A percentile compares a stretch with the other conserved stretches of the same genome.
phyloP scores from a whole-genome alignment of 2,113 vertebrate genomes.

The Isichthys henryi region DNA sequence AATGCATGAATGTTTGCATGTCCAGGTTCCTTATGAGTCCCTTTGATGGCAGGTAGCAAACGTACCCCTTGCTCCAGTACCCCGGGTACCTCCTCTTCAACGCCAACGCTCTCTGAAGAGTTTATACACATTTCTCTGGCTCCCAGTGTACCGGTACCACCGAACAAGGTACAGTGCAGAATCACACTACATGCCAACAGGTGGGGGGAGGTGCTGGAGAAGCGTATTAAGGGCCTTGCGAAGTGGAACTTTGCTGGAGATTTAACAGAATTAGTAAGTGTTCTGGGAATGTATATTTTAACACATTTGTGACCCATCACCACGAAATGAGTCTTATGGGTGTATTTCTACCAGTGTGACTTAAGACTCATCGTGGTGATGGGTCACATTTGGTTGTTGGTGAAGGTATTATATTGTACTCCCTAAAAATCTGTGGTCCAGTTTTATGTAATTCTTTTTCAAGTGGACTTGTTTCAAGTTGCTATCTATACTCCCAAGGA shows the following conservation, averaged over 20 bases:
- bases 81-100: slow-evolving; percentile 65
- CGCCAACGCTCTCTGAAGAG: slow-evolving; percentile 59
- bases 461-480: neutral
- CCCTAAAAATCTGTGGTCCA: neutral
- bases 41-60: slow-evolving; percentile 32
- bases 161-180: slow-evolving; percentile 55
- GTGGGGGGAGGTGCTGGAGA: neutral
- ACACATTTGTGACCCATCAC: too few relatives aligned
- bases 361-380: too few relatives aligned
- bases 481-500: neutral
- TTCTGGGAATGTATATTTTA: neutral
- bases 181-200: neutral
- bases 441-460: neutral
- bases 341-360: too few relatives aligned
- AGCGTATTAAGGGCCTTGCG: neutral
- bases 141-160: slow-evolving; percentile 40
- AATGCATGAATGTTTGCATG: neutral
- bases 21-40: neutral
- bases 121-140: slow-evolving; percentile 50
- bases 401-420: neutral
- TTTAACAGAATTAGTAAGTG: neutral
- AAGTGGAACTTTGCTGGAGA: neutral
- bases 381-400: too few relatives aligned
- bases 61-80: slow-evolving; percentile 60
- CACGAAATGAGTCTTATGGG: too few relatives aligned